Base-by-base conservation (phyloP, 1,140 invertebrate species). In the Rhopalosiphum maidis region DNA sequence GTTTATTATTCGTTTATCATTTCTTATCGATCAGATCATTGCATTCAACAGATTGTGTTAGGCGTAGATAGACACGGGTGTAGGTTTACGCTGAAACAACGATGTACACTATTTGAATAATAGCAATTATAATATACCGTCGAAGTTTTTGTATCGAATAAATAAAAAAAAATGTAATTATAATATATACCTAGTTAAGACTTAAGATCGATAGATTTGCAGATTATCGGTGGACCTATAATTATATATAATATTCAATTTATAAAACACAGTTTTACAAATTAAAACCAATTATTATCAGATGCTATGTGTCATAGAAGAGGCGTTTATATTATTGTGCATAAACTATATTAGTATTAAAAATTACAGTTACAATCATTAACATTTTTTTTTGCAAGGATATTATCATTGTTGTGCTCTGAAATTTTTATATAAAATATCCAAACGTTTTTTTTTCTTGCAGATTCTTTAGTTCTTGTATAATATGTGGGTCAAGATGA, bases 401-500 rank as follows among this genome's bases (percentile, higher is more conserved):
- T 77, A 85, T 85, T 85, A 48, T 87, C 86, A 85, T 85, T 85
- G 41, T 87, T 48, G 46, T 87, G 15, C 21, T 87, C 43, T 87
- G 43, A 9, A 68, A 68, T 68, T 68, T 68, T 77, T 4, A 8
- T 55, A 55, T 55, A 54, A 41, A 55, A 55, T 89, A 55, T 89
- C 55, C 88, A 30, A 41, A 41, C 35, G 22, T 89, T 89, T 54
- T 22, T 54, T 22, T 54, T 89, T 55, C 35, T 89, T 41, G 87
- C n/a, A 18, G 11, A 1, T 86, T 46, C 85, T 77, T 77, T 18
- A 85, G 41, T 25, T 25, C 23, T 85, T 9, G 0, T 22, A 35
- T 86, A 55, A 35, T 86, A 55, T 89, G 51, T 89, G 37, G 88
- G 88, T 89, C 88, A 89, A 89, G 88, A 89, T 41, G 22, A 54